phyloP scores from a whole-genome alignment of 2,113 vertebrate genomes.

The Sebastes schlegelii region DNA sequence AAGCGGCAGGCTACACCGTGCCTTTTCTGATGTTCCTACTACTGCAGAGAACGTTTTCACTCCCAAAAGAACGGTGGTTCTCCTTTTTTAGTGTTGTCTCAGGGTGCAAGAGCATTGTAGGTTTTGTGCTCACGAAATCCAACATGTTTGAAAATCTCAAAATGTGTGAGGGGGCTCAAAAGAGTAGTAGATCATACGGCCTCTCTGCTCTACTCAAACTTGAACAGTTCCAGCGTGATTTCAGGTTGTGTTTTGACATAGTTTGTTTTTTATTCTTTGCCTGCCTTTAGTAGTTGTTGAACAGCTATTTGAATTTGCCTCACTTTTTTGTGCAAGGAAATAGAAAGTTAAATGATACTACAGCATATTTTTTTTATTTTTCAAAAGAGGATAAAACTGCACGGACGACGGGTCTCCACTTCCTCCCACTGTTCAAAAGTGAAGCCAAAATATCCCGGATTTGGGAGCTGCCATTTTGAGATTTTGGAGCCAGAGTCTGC shows the following conservation, averaged over 20 bases:
- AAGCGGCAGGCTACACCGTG: conserved; percentile 5
- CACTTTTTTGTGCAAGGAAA: not conserved
- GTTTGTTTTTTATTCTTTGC: not conserved
- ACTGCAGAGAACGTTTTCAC: not conserved
- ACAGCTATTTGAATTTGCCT: too few species aligned
- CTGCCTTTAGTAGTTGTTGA: not conserved
- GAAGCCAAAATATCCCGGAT: too few species aligned
- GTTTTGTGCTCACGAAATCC: conserved; percentile 35
- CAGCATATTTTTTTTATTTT: not conserved
- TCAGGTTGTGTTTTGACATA: conserved; percentile 19
- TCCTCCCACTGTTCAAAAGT: too few species aligned
- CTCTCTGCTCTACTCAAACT: conserved; percentile 9
- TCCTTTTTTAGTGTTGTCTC: conserved; percentile 10
- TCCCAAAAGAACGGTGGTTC: not conserved
- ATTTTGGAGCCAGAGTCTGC: too few species aligned
- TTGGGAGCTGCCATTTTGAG: too few species aligned
- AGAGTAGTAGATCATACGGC: not conserved
- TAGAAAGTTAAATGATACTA: not conserved
- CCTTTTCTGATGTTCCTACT: conserved; percentile 12
- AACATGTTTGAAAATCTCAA: conserved; percentile 32
- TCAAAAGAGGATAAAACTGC: not conserved
- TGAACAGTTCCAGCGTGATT: not conserved
- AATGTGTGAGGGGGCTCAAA: conserved; percentile 22
- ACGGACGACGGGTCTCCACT: too few species aligned
- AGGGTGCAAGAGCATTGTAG: not conserved